Evolutionary conservation across 2,113 vertebrate species (phyloP), one percentile per base, ranked within the genome.

Genomic region (Petaurus breviceps): DNA sequence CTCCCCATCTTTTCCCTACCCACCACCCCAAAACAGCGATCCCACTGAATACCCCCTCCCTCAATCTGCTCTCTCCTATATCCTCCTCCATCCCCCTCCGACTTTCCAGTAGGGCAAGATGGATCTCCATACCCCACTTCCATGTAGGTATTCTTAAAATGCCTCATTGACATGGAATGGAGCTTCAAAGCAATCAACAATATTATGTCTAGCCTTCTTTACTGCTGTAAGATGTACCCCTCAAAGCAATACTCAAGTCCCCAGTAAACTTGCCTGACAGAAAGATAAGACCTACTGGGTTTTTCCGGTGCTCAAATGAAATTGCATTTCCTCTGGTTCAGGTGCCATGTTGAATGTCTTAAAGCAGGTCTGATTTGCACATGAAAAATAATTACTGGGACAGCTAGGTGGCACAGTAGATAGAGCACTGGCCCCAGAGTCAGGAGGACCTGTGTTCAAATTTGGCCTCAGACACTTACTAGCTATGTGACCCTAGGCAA

Each of bases 241-340:
- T 77, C 43, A 50, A 50, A 90, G 89, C 23, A 47, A 90, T 47
- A 90, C 46, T 49, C 46, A 90, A 49, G 89, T 90, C 89, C 46
- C 4, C 89, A 28, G 3, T 50, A 28, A 50, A 8, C 46, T 49
- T 49, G 23, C 55, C 61, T 68, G 0, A 93, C 89, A 26, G 47
- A 47, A 37, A 89, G 77, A 61, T 89, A 96, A 53, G 43, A 43
- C 51, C 90, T 3, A 9, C 57, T 68, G 14, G 23, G 0, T 31
- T 43, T 92, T 95, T 91, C 26, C 93, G 89, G 68, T 51, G 92
- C 92, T 26, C 22, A 0, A 8, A 14, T 89, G 94, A 92, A 94
- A 91, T 91, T 90, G 25, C 31, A 92, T 57, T 92, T 61, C 95
- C 90, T 49, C 54, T 25, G 2, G 31, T 55, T 94, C 92, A 94